These are phyloP conservation scores for Bradypodion ventrale DNA, from an alignment of 2,797 vertebrate genomes.

Conservation along the genomic window DNA sequence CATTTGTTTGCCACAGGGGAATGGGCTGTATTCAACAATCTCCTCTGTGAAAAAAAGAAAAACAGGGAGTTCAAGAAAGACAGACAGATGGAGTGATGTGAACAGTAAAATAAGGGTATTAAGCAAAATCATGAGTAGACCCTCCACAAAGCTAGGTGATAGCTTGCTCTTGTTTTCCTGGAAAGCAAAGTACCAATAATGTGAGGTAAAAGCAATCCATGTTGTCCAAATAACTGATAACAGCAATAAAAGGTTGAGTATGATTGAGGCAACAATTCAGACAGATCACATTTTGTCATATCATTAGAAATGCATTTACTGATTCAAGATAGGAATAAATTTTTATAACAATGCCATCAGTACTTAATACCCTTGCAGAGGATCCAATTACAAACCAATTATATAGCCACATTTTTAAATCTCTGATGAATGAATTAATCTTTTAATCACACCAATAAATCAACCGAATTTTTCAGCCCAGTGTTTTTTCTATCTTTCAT, in stretches of 20 bases:
- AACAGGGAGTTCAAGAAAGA: no score
- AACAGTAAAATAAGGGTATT: no score
- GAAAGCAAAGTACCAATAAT: not conserved
- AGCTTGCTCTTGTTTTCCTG: not conserved
- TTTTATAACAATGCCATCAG: constrained; percentile 18
- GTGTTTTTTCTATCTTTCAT: constrained; percentile 16
- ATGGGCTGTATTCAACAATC: not conserved
- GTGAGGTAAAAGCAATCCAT: not conserved
- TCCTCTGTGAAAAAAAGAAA: not conserved
- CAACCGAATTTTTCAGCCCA: constrained; percentile 21
- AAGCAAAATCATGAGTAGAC: no score
- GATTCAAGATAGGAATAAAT: constrained; percentile 14
- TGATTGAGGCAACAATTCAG: not conserved
- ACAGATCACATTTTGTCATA: constrained; percentile 1
- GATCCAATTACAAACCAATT: constrained; percentile 42
- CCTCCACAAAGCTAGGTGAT: no score
- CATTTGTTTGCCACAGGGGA: not conserved
- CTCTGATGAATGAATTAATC: constrained; percentile 30
- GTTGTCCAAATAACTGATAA: not conserved
- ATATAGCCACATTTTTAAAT: constrained; percentile 25
- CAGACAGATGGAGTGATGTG: no score
- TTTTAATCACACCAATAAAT: constrained; percentile 41
- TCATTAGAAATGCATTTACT: not conserved
- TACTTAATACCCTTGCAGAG: constrained; percentile 27
- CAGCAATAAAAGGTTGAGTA: not conserved